Conservation (phyloP, 1,140 invertebrate genomes). For the Zaprionus ornatus region DNA sequence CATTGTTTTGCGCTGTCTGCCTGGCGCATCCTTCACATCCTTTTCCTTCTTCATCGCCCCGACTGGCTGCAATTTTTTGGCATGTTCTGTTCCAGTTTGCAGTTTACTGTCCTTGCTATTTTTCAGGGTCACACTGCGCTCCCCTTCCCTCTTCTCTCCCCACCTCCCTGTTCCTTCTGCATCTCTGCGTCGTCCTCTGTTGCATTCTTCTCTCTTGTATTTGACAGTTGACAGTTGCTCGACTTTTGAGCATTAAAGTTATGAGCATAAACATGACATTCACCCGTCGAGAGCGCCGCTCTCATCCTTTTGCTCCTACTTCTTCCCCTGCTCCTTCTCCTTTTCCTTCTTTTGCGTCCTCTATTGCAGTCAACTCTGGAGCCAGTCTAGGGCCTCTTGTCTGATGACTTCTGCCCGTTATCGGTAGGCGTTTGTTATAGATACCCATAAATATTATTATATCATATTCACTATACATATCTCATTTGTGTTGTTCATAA, state of each 20-base stretch:
- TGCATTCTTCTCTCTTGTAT: constrained; percentile 64
- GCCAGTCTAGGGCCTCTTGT: not conserved
- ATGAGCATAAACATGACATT: constrained; percentile 81
- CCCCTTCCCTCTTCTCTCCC: not conserved
- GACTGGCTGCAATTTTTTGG: constrained; percentile 53
- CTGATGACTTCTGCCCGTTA: constrained; percentile 1
- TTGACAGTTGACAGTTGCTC: constrained; percentile 82
- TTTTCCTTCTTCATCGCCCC: constrained; percentile 7
- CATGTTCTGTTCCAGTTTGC: constrained; percentile 70
- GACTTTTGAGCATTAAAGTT: constrained; percentile 81
- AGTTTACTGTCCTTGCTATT: constrained; percentile 38
- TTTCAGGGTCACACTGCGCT: constrained; percentile 73
- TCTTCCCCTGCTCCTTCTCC: not conserved
- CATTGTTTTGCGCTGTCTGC: constrained; percentile 69
- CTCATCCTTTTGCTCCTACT: constrained; percentile 29
- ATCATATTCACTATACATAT: not conserved
- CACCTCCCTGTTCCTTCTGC: not conserved
- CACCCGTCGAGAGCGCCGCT: constrained; percentile 28
- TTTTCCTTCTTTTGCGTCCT: not conserved
- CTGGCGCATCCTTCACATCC: constrained; percentile 46
- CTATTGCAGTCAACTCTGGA: constrained; percentile 40
- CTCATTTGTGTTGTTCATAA: not conserved
- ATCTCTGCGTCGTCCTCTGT: constrained; percentile 9
- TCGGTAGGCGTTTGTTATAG: constrained; percentile 29
- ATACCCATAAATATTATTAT: not conserved